phyloP scores from a whole-genome alignment of 2,888 invertebrate species.

The Catotricha subobsoleta region DNA sequence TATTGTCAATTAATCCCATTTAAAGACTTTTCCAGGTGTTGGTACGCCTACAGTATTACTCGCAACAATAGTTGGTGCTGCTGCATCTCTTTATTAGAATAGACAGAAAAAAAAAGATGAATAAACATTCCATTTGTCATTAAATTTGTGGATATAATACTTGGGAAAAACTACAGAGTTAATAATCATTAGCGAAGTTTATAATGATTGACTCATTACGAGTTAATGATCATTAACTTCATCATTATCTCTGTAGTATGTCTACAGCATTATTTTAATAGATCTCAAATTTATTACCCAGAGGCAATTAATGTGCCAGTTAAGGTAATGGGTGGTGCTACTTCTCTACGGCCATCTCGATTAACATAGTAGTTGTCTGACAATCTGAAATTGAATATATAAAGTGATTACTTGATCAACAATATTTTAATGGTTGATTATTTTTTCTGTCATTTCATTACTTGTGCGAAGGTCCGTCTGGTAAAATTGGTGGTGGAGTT shows the following conservation, averaged over 20 bases:
- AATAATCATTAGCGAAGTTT: too few relatives aligned
- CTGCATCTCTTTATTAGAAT: slow-evolving; percentile 16
- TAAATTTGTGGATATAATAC: too few relatives aligned
- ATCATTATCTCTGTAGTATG: too few relatives aligned
- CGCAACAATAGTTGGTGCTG: not conserved
- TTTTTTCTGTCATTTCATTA: slow-evolving; percentile 13
- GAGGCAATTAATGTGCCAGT: slow-evolving; percentile 9
- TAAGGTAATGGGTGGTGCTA: slow-evolving; percentile 28
- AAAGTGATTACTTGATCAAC: slow-evolving; percentile 1
- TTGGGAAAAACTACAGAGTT: too few relatives aligned
- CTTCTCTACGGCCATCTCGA: slow-evolving; percentile 68
- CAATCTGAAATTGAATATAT: slow-evolving; percentile 28
- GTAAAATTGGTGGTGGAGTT: slow-evolving; percentile 64
- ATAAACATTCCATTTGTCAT: too few relatives aligned
- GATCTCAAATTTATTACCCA: not conserved
- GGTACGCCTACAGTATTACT: slow-evolving; percentile 25
- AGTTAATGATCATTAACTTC: too few relatives aligned
- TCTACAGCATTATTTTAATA: too few relatives aligned
- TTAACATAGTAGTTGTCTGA: slow-evolving; percentile 68
- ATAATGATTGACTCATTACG: too few relatives aligned
- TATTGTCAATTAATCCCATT: slow-evolving; percentile 34
- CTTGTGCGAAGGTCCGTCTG: slow-evolving; percentile 63
- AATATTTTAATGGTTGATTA: slow-evolving; percentile 5
- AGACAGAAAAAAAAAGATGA: slow-evolving; percentile 15
- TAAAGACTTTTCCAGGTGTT: slow-evolving; percentile 38